These are phyloP conservation scores for Mustelus asterias DNA, from an alignment of 2,113 vertebrate species.

Conservation along the genomic window DNA sequence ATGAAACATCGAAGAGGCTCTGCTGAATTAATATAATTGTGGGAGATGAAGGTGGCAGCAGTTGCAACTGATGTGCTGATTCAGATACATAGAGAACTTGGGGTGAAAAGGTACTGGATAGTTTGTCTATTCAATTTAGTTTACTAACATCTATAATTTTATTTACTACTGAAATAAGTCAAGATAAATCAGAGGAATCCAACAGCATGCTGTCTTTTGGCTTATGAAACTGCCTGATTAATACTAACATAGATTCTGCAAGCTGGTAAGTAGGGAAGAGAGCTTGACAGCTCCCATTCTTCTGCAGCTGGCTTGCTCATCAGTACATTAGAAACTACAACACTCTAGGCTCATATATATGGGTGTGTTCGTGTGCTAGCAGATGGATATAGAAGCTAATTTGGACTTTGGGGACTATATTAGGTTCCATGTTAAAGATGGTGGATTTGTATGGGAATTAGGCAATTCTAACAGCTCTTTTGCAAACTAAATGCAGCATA, in stretches of 20 bases:
- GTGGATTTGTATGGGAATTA: not conserved
- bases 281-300: not conserved
- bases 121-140: not conserved
- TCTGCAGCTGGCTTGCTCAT: not conserved
- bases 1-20: not conserved
- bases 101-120: not conserved
- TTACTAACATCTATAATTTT: not conserved
- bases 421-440: not conserved
- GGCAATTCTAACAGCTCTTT: not conserved
- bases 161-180: not conserved
- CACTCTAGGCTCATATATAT: not conserved
- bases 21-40: not conserved
- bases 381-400: not conserved
- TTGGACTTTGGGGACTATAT: not conserved
- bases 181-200: not conserved
- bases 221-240: not conserved
- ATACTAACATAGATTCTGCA: not conserved
- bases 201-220: not conserved
- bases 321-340: not conserved
- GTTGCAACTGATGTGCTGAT: not conserved
- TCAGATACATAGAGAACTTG: not conserved
- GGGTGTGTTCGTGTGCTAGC: not conserved
- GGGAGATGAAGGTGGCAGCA: not conserved
- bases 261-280: not conserved
- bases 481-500: not conserved